Evolutionary conservation across 2,888 invertebrate species (phyloP), one percentile per base, ranked within the genome.

Genomic region (Drosophila subsilvestris): DNA sequence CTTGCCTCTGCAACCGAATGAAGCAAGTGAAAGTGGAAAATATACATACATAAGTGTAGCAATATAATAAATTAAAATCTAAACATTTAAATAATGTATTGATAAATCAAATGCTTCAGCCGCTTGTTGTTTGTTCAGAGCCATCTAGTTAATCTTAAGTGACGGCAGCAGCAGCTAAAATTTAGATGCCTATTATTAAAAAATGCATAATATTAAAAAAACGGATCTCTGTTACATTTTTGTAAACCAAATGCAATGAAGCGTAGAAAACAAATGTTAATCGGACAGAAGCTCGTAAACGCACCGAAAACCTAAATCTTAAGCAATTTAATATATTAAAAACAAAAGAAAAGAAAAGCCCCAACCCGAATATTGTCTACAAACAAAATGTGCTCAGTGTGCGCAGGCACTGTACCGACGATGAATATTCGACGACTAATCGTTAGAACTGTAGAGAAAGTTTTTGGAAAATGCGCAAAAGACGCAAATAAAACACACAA

Each of bases 81-180:
- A 44, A 59, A 76, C 55, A 71, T 61, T 63, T 62, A 65, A 62
- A 71, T 57, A 67, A 54, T 57, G 43, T 49, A 71, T 54, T 67
- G 51, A 63, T 56, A 43, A 77, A 70, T 65, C 51, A 83, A 75
- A 76, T 71, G 86, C 81, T 82, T 84, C 61, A 76, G 63, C 57
- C 63, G 84, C 84, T 88, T 83, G 73, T 79, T 74, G 83, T 83
- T 81, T 79, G 68, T 63, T 85, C 68, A 75, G 37, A 60, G 68
- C 69, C 70, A 80, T 69, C 27, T 67, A 45, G 60, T 54, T 63
- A 62, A 51, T 47, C 43, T 54, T 72, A 84, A 78, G 72, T 45
- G 14, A 71, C 44, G 57, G 62, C 45, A 48, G 68, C 47, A 63
- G 63, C 45, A 48, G 68, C 55, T 72, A 74, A 18, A 18, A 22